These are phyloP conservation scores for Hybognathus amarus DNA, from an alignment of 2,797 vertebrate species.

Conservation along the genomic window DNA sequence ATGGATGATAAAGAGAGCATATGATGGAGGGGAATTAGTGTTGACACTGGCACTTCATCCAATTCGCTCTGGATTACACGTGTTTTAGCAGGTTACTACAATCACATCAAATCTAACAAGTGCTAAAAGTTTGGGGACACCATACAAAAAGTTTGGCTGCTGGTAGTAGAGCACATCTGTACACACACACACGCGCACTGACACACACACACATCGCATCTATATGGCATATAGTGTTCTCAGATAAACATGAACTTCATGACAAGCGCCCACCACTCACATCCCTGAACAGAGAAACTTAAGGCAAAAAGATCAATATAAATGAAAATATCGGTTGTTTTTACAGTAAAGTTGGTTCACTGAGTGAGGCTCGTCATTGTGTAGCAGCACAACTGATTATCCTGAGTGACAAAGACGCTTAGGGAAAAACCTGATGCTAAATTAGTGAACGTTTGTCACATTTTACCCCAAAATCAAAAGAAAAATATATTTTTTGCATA, in stretches of 20 bases:
- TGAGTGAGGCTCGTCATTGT: constrained; percentile 58
- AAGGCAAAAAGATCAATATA: constrained; percentile 61
- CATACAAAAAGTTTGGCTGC: constrained; percentile 50
- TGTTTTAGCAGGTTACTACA: constrained; percentile 48
- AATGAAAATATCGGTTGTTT: constrained; percentile 54
- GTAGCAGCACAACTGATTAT: constrained; percentile 56
- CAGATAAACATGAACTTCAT: constrained; percentile 28
- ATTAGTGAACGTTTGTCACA: neutral
- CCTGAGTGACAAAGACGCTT: neutral
- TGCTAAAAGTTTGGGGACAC: constrained; percentile 52
- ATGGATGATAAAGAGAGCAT: constrained; percentile 67
- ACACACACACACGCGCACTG: constrained; percentile 6
- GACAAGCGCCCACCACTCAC: constrained; percentile 45
- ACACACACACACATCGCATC: constrained; percentile 25
- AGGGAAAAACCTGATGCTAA: neutral
- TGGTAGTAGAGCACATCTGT: constrained; percentile 48
- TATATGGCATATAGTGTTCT: constrained; percentile 10
- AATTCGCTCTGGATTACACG: constrained; percentile 66
- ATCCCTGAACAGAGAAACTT: constrained; percentile 63
- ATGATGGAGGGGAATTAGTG: constrained; percentile 64
- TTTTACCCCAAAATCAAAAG: constrained; percentile 4
- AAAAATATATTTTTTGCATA: neutral
- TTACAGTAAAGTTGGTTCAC: constrained; percentile 46
- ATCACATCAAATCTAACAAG: constrained; percentile 58
- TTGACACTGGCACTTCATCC: constrained; percentile 68